Conservation (phyloP, 2,888 invertebrate genomes). For the Labia minor region DNA sequence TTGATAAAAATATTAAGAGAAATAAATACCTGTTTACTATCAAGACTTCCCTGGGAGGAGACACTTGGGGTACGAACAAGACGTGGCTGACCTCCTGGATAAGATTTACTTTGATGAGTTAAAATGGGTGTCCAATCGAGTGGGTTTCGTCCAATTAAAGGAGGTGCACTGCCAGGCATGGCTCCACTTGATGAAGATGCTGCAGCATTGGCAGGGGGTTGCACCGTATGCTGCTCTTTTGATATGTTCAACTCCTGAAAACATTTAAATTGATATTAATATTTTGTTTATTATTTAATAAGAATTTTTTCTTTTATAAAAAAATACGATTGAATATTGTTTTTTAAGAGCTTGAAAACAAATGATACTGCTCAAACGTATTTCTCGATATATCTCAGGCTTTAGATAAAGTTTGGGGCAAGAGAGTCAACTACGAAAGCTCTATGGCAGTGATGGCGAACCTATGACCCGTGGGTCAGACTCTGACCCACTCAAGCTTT, state of each 20-base stretch:
- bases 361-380: too few relatives aligned
- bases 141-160: constrained; percentile 39
- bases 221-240: constrained; percentile 52
- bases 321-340: too few relatives aligned
- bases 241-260: constrained; percentile 52
- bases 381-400: too few relatives aligned
- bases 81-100: constrained; percentile 46
- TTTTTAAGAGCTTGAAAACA: too few relatives aligned
- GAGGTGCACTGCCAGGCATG: constrained; percentile 36
- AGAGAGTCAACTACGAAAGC: too few relatives aligned
- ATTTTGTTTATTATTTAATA: too few relatives aligned
- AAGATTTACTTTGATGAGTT: constrained; percentile 56
- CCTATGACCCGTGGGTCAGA: too few relatives aligned
- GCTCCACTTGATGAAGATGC: constrained; percentile 35
- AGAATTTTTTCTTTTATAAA: too few relatives aligned
- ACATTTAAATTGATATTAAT: too few relatives aligned
- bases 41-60: constrained; percentile 72
- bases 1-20: neutral
- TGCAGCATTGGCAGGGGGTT: constrained; percentile 44
- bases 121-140: constrained; percentile 38
- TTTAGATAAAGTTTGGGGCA: too few relatives aligned
- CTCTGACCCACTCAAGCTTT: too few relatives aligned
- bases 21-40: constrained; percentile 55
- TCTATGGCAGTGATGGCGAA: too few relatives aligned
- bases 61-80: constrained; percentile 68